Evolutionary conservation across 2,113 vertebrate species (phyloP).

Genomic region (Limnothrissa miodon): DNA sequence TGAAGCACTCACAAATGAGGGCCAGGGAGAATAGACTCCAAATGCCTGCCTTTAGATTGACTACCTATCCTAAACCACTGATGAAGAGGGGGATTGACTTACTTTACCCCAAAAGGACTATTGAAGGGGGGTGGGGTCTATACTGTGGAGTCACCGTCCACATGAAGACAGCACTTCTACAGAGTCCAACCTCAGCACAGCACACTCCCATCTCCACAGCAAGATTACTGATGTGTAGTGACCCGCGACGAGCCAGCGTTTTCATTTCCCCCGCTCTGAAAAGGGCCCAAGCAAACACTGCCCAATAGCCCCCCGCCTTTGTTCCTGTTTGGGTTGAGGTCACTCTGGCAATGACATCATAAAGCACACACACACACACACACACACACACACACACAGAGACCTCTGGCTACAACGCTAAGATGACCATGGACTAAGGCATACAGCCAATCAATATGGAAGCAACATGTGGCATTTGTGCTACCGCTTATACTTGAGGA

Average conservation of each 20-base stretch:
- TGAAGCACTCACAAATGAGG: neutral
- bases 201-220: neutral
- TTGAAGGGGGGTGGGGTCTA: neutral
- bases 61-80: no score
- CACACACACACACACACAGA: neutral
- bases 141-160: neutral
- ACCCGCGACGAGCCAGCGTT: conserved; percentile 23
- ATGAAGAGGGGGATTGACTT: no score
- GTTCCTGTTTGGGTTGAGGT: conserved; percentile 27
- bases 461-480: neutral
- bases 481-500: neutral
- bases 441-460: neutral
- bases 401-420: neutral
- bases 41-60: neutral
- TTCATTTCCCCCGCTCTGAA: conserved; percentile 19
- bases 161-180: neutral
- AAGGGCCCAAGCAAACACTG: conserved; percentile 25
- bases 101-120: neutral
- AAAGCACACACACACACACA: conserved; percentile 30
- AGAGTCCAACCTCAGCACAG: neutral
- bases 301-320: conserved; percentile 30
- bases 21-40: neutral
- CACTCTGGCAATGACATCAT: conserved; percentile 34
- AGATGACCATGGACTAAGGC: neutral
- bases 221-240: conserved; percentile 27